phyloP scores from a whole-genome alignment of 1,140 invertebrate genomes.

The Episyrphus balteatus region DNA sequence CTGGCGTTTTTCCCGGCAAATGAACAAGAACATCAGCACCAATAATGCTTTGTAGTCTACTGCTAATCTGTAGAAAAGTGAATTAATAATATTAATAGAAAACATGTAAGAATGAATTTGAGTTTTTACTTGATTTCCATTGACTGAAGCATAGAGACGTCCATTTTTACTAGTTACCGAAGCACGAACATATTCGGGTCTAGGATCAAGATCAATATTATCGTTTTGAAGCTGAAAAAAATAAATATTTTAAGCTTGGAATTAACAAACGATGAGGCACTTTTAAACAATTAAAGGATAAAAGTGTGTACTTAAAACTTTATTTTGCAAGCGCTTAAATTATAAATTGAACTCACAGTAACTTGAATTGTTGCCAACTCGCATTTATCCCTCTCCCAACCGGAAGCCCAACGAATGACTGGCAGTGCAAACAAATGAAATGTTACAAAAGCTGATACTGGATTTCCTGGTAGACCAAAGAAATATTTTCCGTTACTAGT shows the following conservation, averaged over 20 bases:
- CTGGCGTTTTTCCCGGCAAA: conserved; percentile 42
- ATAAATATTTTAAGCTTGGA: no score
- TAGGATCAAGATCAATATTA: conserved; percentile 53
- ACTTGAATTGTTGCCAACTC: conserved; percentile 17
- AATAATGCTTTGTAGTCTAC: conserved; percentile 63
- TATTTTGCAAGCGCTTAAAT: no score
- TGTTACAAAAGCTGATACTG: conserved; percentile 84
- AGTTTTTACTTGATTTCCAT: conserved; percentile 57
- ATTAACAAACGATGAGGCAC: no score
- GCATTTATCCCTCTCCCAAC: conserved; percentile 19
- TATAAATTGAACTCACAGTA: conserved; percentile 11
- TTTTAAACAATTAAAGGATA: no score
- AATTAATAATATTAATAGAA: conserved; percentile 3
- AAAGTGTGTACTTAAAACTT: no score
- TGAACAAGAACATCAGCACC: conserved; percentile 59
- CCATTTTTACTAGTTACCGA: conserved; percentile 39
- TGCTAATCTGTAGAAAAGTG: conserved; percentile 59
- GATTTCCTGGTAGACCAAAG: conserved; percentile 91
- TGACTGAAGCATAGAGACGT: conserved; percentile 46
- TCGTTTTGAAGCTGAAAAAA: conserved; percentile 40
- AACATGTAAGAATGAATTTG: conserved; percentile 11
- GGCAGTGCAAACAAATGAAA: conserved; percentile 76
- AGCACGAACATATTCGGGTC: conserved; percentile 72
- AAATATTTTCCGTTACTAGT: conserved; percentile 67
- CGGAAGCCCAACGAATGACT: conserved; percentile 48